Conservation (phyloP, 2,888 invertebrate genomes). For the Drosophila mettleri region DNA sequence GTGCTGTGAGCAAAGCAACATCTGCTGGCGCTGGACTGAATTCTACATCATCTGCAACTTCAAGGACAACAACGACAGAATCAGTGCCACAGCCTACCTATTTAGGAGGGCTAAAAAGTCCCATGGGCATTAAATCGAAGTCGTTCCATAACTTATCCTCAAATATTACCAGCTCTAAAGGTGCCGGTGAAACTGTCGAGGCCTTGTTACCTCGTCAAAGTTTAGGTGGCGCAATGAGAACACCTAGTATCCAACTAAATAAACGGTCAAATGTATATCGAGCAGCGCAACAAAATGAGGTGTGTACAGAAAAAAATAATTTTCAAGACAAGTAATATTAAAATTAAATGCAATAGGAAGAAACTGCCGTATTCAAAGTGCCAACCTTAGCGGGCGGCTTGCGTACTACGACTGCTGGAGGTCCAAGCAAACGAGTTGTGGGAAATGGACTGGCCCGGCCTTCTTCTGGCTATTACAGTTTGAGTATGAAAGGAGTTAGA, state of each 20-base stretch:
- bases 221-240: conserved; percentile 58
- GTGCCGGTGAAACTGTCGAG: conserved; percentile 16
- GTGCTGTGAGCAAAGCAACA: conserved; percentile 80
- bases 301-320: conserved; percentile 4
- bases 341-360: conserved; percentile 50
- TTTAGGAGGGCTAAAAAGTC: conserved; percentile 80
- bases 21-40: conserved; percentile 80
- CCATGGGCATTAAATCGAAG: conserved; percentile 85
- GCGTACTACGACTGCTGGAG: conserved; percentile 61
- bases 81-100: conserved; percentile 26
- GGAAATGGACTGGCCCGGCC: conserved; percentile 82
- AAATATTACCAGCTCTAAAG: conserved; percentile 59
- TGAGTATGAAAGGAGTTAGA: conserved; percentile 61
- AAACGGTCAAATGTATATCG: conserved; percentile 34
- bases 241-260: conserved; percentile 52
- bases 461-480: conserved; percentile 84
- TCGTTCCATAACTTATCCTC: conserved; percentile 84
- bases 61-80: conserved; percentile 16
- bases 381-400: conserved; percentile 81
- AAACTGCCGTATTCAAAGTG: conserved; percentile 77
- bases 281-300: conserved; percentile 46
- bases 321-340: background rate
- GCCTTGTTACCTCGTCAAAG: conserved; percentile 46
- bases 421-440: conserved; percentile 65
- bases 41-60: conserved; percentile 38